Evolutionary conservation across 1,140 invertebrate species (phyloP).

Genomic region (Musca domestica): DNA sequence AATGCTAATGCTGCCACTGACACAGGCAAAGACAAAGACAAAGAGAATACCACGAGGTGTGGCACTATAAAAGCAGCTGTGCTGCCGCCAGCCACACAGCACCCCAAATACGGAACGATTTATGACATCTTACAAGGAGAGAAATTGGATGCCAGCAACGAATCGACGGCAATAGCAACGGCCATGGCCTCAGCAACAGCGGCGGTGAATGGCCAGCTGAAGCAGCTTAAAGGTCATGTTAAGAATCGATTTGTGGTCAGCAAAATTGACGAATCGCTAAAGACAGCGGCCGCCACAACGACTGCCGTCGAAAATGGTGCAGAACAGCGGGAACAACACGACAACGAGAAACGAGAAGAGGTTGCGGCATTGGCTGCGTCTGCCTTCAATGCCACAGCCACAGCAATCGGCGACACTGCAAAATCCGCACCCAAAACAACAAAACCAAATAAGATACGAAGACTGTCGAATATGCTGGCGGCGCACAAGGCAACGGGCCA

Average conservation of each 20-base stretch:
- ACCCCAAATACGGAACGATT: slow-evolving; percentile 49
- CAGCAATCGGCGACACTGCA: slow-evolving; percentile 1
- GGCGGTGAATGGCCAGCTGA: slow-evolving; percentile 47
- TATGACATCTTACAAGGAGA: slow-evolving; percentile 52
- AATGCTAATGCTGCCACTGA: not conserved
- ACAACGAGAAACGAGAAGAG: not conserved
- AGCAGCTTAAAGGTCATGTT: slow-evolving; percentile 29
- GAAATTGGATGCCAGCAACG: slow-evolving; percentile 35
- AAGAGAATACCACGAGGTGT: not conserved
- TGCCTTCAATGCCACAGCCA: not conserved
- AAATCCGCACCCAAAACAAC: slow-evolving; percentile 27
- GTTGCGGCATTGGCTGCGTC: slow-evolving; percentile 6
- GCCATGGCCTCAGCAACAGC: slow-evolving; percentile 26
- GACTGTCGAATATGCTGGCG: slow-evolving; percentile 50
- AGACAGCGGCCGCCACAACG: not conserved
- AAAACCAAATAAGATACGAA: slow-evolving; percentile 47
- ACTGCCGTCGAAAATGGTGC: not conserved
- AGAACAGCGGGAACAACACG: slow-evolving; percentile 4
- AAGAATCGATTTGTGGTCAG: slow-evolving; percentile 49
- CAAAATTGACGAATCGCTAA: slow-evolving; percentile 41
- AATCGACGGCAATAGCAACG: slow-evolving; percentile 8
- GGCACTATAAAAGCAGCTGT: not conserved
- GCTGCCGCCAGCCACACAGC: not conserved
- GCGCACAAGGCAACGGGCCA: slow-evolving; percentile 32
- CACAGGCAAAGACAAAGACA: not conserved